Base-by-base conservation (phyloP, 2,888 invertebrate species). In the Clanis bilineata region DNA sequence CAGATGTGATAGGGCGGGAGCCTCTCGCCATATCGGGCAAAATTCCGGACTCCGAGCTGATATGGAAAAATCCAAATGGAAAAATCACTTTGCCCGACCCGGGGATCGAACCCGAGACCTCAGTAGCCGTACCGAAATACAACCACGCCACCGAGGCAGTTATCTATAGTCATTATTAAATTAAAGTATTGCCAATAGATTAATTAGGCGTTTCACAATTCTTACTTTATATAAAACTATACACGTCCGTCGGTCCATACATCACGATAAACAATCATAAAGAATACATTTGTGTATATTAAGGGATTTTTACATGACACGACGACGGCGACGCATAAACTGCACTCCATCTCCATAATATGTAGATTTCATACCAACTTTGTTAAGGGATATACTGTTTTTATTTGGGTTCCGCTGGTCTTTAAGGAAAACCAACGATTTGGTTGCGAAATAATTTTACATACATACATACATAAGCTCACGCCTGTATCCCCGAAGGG, bases 341-440 rank as follows among this genome's bases (percentile, higher is more conserved):
- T 32, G 3, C 28, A 18, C 18, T 15, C 9, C 51, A 85, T 86
- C 79, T 82, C 70, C 86, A 86, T 86, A 83, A 65, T 83, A 86
- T 86, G 85, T 68, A 83, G 80, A 86, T 84, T 79, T 72, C 63
- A 71, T 66, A 67, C 65, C 68, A 65, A 65, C 65, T 68, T 69
- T 62, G 64, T 63, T 64, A 61, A 65, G 63, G 64, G 60, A 60
- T 51, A 57, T 60, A 45, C 25, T 25, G 47, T 61, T 59, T 61
- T 64, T 61, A 54, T 36, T 60, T 25, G 57, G 54, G 43, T 51
- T 51, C 51, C 51, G 9, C 18, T 28, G 51, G 28, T 1, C n/a
- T 0, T 18, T 23, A 23, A 1, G 22, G 22, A 32, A 51, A 18
- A 9, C 51, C 0, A 18, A 3, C 3, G 18, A 4, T 9, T 15